Conservation (phyloP, 1,140 invertebrate species). For the Battus philenor region DNA sequence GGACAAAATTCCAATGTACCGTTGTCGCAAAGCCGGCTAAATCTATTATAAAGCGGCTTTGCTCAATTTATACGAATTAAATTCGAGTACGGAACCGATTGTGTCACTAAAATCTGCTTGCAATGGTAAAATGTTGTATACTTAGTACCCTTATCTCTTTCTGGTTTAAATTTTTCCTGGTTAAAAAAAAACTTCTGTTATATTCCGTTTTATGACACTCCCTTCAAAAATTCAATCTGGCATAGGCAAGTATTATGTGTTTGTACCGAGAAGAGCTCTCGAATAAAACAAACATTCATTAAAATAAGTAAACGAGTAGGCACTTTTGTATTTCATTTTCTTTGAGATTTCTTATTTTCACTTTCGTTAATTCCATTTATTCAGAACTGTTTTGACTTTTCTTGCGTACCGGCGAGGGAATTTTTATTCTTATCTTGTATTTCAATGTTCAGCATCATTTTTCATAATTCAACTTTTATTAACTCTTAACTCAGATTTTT, state of each 20-base stretch:
- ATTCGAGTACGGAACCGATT: slow-evolving; percentile 21
- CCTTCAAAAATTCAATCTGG: no score
- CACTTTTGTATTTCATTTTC: neutral
- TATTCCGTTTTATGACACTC: no score
- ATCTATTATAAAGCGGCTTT: slow-evolving; percentile 34
- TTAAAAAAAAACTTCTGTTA: no score
- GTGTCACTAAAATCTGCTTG: neutral
- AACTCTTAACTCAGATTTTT: no score
- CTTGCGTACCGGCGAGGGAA: slow-evolving; percentile 18
- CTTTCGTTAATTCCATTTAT: slow-evolving; percentile 9
- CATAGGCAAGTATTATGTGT: no score
- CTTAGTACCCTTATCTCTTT: no score
- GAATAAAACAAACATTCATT: no score
- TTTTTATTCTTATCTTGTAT: slow-evolving; percentile 28
- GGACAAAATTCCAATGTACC: slow-evolving; percentile 26
- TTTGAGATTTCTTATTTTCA: slow-evolving; percentile 9
- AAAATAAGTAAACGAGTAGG: neutral
- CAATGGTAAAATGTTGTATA: neutral
- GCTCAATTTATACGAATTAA: slow-evolving; percentile 28
- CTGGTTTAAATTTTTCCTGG: no score
- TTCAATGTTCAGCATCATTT: no score
- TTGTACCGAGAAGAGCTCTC: no score
- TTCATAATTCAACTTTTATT: no score
- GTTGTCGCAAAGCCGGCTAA: slow-evolving; percentile 27
- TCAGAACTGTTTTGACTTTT: neutral